phyloP scores from a whole-genome alignment of 2,888 invertebrate species.

The Taphrorychus bicolor region DNA sequence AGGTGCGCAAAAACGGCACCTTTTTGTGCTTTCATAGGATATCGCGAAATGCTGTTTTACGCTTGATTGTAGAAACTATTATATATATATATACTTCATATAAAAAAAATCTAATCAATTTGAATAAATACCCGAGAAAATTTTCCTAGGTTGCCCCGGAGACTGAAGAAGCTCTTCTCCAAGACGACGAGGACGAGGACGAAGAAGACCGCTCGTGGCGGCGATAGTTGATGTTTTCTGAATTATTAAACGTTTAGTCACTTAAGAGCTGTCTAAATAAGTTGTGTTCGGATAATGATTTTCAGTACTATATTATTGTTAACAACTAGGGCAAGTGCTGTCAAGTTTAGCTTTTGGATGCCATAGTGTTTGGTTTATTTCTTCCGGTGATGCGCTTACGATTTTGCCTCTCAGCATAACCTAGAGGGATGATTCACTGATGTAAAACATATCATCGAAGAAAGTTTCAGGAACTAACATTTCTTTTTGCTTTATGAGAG shows the following conservation, averaged over 20 bases:
- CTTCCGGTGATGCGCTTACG: neutral
- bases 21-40: too few species aligned
- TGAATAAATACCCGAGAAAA: neutral
- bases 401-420: neutral
- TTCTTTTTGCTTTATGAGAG: neutral
- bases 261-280: slow-evolving; percentile 3
- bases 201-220: slow-evolving; percentile 90
- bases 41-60: too few species aligned
- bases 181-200: slow-evolving; percentile 87
- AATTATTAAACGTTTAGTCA: neutral
- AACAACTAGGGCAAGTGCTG: neutral
- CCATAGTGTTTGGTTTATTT: neutral
- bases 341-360: neutral
- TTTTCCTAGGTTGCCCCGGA: slow-evolving; percentile 54
- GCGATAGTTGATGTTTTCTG: slow-evolving; percentile 67
- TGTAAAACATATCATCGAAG: too few species aligned
- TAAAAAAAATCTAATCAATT: slow-evolving; percentile 5
- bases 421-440: too few species aligned
- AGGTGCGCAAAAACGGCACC: too few species aligned
- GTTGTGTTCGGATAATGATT: slow-evolving; percentile 2
- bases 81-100: too few species aligned
- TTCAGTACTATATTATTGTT: neutral
- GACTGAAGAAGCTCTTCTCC: slow-evolving; percentile 73
- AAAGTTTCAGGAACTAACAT: too few species aligned
- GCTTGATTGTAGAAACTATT: too few species aligned